phyloP scores from a whole-genome alignment of 2,113 vertebrate genomes.

The Uria aalge region DNA sequence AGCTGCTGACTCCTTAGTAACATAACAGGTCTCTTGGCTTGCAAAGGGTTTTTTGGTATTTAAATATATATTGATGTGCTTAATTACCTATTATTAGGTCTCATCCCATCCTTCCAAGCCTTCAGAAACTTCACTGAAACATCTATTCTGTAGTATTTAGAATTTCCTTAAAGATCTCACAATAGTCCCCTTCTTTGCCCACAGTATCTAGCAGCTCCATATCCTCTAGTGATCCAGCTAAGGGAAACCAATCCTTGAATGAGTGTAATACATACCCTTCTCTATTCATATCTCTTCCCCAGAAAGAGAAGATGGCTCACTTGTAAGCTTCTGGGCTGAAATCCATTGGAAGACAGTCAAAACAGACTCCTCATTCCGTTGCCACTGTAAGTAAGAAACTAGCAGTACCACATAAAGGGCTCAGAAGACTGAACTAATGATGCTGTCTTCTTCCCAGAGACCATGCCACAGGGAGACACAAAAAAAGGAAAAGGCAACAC shows the following conservation, averaged over 20 bases:
- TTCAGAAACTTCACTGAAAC: background rate
- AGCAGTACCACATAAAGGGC: background rate
- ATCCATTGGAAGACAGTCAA: slow-evolving; percentile 18
- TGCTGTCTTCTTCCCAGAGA: background rate
- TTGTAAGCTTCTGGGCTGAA: background rate
- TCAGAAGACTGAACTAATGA: background rate
- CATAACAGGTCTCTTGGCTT: background rate
- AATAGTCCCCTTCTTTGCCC: background rate
- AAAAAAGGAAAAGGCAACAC: background rate
- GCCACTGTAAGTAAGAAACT: slow-evolving; percentile 5
- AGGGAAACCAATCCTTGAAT: background rate
- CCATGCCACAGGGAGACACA: background rate
- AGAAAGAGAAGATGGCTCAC: background rate
- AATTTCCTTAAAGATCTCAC: background rate
- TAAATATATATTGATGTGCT: background rate
- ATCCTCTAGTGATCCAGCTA: background rate
- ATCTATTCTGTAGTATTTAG: background rate
- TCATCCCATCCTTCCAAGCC: background rate
- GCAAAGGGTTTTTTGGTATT: background rate
- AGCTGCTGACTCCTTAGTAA: background rate
- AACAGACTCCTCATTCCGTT: background rate
- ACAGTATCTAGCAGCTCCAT: background rate
- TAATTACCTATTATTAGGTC: background rate
- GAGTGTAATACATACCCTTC: background rate
- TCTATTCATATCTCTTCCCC: background rate